Evolutionary conservation across 2,113 vertebrate species (phyloP).

Genomic region (Zapus hudsonius): DNA sequence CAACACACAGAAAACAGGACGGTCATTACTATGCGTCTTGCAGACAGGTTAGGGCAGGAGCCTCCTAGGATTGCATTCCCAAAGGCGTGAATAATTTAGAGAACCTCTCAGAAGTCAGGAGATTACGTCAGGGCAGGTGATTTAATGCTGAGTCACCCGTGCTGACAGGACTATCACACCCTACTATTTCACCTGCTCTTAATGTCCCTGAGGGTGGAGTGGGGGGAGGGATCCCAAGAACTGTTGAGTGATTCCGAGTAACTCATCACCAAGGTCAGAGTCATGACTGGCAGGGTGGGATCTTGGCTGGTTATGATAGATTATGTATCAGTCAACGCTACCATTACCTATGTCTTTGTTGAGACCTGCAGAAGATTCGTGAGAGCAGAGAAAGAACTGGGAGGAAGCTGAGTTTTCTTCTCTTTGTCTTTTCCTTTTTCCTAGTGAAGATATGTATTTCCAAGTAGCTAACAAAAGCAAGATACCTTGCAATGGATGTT

Average conservation of each 20-base stretch:
- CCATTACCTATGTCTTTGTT: background rate
- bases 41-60: background rate
- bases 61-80: background rate
- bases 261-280: background rate
- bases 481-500: background rate
- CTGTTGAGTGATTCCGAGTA: slow-evolving; percentile 10
- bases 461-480: background rate
- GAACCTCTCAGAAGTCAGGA: background rate
- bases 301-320: background rate
- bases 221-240: background rate
- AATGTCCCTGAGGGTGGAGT: background rate
- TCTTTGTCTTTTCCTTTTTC: background rate
- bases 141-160: slow-evolving; percentile 48
- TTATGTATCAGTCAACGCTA: slow-evolving; percentile 34
- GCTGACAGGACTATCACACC: background rate
- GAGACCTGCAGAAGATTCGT: slow-evolving; percentile 21
- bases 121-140: slow-evolving; percentile 37
- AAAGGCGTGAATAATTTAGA: background rate
- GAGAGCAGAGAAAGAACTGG: background rate
- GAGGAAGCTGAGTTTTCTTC: background rate
- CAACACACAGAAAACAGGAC: background rate
- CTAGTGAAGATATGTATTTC: background rate
- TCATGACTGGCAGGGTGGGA: slow-evolving; percentile 29
- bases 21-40: background rate
- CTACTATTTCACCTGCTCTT: slow-evolving; percentile 45